These are phyloP conservation scores for Eristalinus aeneus DNA, from an alignment of 2,888 invertebrate genomes.

Conservation along the genomic window DNA sequence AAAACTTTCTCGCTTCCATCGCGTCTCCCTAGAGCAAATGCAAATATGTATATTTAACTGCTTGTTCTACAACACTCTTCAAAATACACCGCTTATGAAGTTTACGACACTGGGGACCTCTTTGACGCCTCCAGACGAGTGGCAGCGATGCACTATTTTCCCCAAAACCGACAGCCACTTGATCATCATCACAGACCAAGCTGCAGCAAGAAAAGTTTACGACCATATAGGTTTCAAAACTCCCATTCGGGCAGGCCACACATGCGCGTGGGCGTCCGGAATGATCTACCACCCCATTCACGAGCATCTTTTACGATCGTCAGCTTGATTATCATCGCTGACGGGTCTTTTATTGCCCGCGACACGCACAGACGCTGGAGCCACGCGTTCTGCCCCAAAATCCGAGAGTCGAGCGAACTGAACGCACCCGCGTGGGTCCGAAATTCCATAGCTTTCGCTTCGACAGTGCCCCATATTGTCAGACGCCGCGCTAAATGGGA, in stretches of 20 bases:
- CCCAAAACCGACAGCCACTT: not conserved
- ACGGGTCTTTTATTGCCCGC: slow-evolving; percentile 10
- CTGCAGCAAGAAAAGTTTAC: not conserved
- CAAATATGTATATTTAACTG: too few species aligned
- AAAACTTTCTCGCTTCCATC: too few species aligned
- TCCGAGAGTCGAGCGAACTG: not conserved
- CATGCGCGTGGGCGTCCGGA: not conserved
- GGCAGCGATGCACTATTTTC: not conserved
- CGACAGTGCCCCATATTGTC: slow-evolving; percentile 4
- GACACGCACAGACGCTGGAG: not conserved
- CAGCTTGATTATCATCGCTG: slow-evolving; percentile 7
- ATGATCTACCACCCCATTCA: not conserved
- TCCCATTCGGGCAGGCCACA: not conserved
- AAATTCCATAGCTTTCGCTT: not conserved
- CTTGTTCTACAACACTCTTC: not conserved
- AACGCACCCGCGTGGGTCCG: not conserved
- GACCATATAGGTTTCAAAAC: not conserved
- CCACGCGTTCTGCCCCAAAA: not conserved
- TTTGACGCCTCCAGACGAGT: not conserved
- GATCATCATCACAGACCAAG: not conserved
- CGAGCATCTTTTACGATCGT: slow-evolving; percentile 25
- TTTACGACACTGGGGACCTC: not conserved
- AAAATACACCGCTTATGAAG: not conserved
- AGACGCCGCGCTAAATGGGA: not conserved
- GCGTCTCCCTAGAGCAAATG: too few species aligned